These are phyloP conservation scores for Jacana jacana DNA, from an alignment of 2,113 vertebrate genomes.

Conservation along the genomic window DNA sequence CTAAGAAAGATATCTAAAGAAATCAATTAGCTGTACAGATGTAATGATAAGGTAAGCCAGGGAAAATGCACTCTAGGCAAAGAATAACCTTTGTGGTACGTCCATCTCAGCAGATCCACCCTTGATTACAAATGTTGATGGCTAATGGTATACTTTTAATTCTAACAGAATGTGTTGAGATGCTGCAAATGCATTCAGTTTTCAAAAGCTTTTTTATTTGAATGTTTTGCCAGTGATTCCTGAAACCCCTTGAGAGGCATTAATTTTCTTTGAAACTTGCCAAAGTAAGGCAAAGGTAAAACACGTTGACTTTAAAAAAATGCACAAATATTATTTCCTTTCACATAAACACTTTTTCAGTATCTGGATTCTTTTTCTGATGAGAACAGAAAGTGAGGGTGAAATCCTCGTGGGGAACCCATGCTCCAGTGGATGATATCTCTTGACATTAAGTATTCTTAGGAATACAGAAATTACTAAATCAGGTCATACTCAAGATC, in stretches of 20 bases:
- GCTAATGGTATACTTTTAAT: not conserved
- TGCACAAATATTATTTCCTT: not conserved
- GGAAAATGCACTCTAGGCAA: not conserved
- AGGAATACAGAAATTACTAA: not conserved
- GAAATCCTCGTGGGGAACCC: not conserved
- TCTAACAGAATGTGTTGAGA: not conserved
- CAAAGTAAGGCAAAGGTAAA: not conserved
- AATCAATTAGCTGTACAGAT: not conserved
- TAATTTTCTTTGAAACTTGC: not conserved
- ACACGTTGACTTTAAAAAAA: not conserved
- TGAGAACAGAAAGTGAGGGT: not conserved
- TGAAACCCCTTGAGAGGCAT: not conserved
- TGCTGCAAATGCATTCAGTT: not conserved
- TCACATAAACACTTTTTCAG: not conserved
- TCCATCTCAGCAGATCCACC: constrained; percentile 50
- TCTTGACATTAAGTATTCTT: not conserved
- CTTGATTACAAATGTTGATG: constrained; percentile 32
- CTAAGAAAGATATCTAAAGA: not conserved
- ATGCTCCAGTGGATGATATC: not conserved
- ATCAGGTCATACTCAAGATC: not conserved
- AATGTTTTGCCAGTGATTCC: not conserved
- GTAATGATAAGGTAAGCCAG: not conserved
- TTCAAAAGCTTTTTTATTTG: not conserved
- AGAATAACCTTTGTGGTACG: not conserved
- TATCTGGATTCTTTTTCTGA: not conserved